Evolutionary conservation across 2,113 vertebrate genomes (phyloP).

Genomic region (Pygoscelis antarcticus): DNA sequence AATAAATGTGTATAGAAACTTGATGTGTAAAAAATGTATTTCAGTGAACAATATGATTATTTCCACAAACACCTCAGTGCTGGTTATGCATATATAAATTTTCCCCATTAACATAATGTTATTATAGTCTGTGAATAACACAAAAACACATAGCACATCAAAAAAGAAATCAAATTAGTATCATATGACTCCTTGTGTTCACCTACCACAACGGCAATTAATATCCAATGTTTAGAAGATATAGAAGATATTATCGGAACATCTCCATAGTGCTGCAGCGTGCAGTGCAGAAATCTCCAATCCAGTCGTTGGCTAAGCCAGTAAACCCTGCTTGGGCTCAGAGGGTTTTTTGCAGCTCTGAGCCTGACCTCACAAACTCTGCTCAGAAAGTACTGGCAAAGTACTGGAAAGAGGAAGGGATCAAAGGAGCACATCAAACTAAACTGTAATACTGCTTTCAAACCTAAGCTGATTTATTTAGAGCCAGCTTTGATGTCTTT

Average conservation of each 20-base stretch:
- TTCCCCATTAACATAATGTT: neutral
- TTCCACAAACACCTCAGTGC: neutral
- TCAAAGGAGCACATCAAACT: slow-evolving; percentile 17
- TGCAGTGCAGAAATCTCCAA: neutral
- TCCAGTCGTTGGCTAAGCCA: neutral
- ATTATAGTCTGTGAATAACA: neutral
- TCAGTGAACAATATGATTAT: neutral
- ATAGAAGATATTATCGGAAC: neutral
- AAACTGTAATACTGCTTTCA: slow-evolving; percentile 22
- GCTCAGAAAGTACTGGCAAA: neutral
- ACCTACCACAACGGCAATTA: neutral
- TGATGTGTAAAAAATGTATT: neutral
- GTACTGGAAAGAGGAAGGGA: neutral
- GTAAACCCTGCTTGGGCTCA: neutral
- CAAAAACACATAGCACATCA: neutral
- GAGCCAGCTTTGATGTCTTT: slow-evolving; percentile 39
- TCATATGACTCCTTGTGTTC: neutral
- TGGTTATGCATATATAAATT: neutral
- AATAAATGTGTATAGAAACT: neutral
- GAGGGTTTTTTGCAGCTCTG: neutral
- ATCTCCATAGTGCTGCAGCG: neutral
- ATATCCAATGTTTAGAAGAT: neutral
- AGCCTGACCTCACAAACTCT: neutral
- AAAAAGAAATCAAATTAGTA: neutral
- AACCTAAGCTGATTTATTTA: slow-evolving; percentile 48